Evolutionary conservation across 1,140 invertebrate species (phyloP), one percentile per base, ranked within the genome.

Genomic region (Periplaneta americana): DNA sequence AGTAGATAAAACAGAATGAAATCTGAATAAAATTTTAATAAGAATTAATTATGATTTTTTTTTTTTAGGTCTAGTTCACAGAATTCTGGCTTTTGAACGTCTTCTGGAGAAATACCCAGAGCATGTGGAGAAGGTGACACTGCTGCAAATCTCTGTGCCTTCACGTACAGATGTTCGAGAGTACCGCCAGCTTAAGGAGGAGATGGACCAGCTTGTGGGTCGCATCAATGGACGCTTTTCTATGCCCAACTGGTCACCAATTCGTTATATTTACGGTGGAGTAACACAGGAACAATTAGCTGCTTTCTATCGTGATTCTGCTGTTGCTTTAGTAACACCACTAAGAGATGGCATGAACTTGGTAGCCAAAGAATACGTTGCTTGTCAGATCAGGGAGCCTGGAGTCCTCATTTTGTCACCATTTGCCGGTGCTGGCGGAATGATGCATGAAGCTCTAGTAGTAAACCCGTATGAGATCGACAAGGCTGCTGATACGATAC

Each of bases 281-380:
- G 85, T 89, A 28, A 85, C 84, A 6, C 87, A 88, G 82, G 86
- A 85, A 33, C 85, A 88, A 80, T 83, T 89, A 75, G 86, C 88
- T 34, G 88, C 87, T 9, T 88, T 88, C 81, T 89, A 89, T 80
- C 82, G 88, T 34, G 88, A 88, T 79, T 85, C 88, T 2, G 85
- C 86, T 32, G 88, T 90, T 32, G 87, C 85, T 11, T 82, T 90
- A 34, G 87, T 90, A 0, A 89, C 88, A 3, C 88, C 88, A n/a
- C 85, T 89, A 17, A 82, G 88, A 34, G 89, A 90, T 83, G 89
- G 89, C 13, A 90, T 90, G 89, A 90, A 90, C 82, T 82, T 90
- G n/a, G 89, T 90, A 8, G 88, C 89, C 18, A 90, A 90, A 83
- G 89, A 90, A 81, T 89, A 87, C 80, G 88, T 90, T 15, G 89